A percentile compares a stretch with the other conserved stretches of the same genome.
Evolutionary conservation across 2,888 invertebrate genomes (phyloP).

Genomic region (Drosophila falleni): DNA sequence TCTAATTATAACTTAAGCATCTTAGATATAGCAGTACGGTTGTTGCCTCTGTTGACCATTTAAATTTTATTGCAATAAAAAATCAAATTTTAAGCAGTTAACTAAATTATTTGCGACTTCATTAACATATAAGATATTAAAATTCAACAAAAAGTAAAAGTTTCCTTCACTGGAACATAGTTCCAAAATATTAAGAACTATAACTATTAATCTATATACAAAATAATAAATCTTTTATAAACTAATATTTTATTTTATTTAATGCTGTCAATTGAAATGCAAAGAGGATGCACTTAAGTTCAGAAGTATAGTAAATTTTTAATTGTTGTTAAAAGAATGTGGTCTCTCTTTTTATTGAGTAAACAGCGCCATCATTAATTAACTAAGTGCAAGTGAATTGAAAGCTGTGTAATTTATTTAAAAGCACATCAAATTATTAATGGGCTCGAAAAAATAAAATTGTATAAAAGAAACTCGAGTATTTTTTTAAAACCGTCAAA

Average conservation of each 20-base stretch:
- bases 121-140: slow-evolving; percentile 13
- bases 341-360: neutral
- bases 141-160: neutral
- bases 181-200: neutral
- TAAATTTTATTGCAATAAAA: too few species aligned
- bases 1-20: neutral
- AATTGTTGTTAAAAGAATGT: slow-evolving; percentile 11
- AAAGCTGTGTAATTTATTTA: slow-evolving; percentile 53
- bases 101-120: slow-evolving; percentile 3
- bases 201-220: too few species aligned
- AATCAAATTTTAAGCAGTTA: neutral
- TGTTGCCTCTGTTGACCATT: neutral
- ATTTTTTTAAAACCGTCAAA: slow-evolving; percentile 28
- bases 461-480: slow-evolving; percentile 37
- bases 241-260: too few species aligned
- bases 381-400: slow-evolving; percentile 29
- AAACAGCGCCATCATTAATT: slow-evolving; percentile 35
- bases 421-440: slow-evolving; percentile 47
- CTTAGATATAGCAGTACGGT: neutral
- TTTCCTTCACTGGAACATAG: neutral
- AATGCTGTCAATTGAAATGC: neutral
- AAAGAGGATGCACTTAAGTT: neutral
- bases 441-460: slow-evolving; percentile 19
- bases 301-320: neutral
- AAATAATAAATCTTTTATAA: too few species aligned